These are phyloP conservation scores for Gila orcuttii DNA, from an alignment of 2,113 vertebrate genomes.

Conservation along the genomic window DNA sequence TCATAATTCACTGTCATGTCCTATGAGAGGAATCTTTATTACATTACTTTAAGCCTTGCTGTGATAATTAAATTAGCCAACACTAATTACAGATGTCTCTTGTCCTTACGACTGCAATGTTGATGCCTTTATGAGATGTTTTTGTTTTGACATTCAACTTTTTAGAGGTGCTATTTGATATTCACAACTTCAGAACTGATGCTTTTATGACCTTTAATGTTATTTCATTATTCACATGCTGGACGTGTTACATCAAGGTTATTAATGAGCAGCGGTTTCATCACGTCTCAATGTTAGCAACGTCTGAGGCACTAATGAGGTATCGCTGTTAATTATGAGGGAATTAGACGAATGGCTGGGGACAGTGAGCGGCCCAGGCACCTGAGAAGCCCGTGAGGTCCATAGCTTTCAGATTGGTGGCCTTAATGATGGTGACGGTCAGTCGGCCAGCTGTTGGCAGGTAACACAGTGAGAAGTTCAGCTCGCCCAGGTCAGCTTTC, in stretches of 20 bases:
- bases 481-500: constrained; percentile 93
- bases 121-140: background rate
- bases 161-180: constrained; percentile 2
- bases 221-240: background rate
- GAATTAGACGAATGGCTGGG: background rate
- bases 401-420: constrained; percentile 95
- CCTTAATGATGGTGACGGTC: constrained; percentile 91
- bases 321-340: background rate
- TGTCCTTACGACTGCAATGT: background rate
- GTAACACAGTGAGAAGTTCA: constrained; percentile 95
- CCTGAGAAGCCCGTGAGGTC: constrained; percentile 93
- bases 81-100: constrained; percentile 43
- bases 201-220: constrained; percentile 26
- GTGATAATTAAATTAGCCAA: constrained; percentile 51
- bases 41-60: constrained; percentile 40
- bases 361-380: constrained; percentile 48
- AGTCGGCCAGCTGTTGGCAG: constrained; percentile 91
- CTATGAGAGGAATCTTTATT: constrained; percentile 50
- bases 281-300: constrained; percentile 22
- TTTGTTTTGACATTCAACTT: constrained; percentile 11
- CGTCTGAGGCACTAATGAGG: constrained; percentile 44
- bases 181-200: background rate
- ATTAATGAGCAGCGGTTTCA: constrained; percentile 11
- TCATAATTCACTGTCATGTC: constrained; percentile 20
- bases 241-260: background rate